Percentiles rank a stretch among this genome's conserved stretches.
Evolutionary conservation across 2,888 invertebrate species (phyloP).

Genomic region (Parapristionchus giblindavisi): DNA sequence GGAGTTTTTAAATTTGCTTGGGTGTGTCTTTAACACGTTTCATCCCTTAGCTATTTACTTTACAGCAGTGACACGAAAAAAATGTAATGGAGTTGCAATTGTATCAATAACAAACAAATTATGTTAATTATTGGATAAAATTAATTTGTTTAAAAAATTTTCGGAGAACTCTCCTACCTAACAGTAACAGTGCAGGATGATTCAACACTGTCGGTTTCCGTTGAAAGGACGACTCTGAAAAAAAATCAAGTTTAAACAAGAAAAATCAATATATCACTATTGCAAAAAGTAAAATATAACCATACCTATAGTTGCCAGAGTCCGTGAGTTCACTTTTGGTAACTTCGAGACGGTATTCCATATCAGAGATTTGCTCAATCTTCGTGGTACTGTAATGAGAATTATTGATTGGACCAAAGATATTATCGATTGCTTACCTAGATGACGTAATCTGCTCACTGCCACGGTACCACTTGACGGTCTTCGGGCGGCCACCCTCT

Average conservation of each 20-base stretch:
- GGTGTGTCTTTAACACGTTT: no score
- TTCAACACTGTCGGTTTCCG: conserved; percentile 61
- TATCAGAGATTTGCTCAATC: conserved; percentile 60
- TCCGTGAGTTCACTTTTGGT: conserved; percentile 51
- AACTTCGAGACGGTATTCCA: conserved; percentile 54
- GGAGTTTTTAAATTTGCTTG: no score
- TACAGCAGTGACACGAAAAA: background rate
- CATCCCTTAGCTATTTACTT: no score
- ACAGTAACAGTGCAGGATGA: conserved; percentile 54
- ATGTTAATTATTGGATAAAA: background rate
- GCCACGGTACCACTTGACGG: conserved; percentile 80
- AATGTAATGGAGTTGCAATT: background rate
- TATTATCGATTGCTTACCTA: background rate
- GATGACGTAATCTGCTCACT: conserved; percentile 72
- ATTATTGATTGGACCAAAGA: background rate
- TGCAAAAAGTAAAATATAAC: background rate
- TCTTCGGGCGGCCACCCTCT: conserved; percentile 81
- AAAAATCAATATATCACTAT: background rate
- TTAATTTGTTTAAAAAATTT: conserved; percentile 17
- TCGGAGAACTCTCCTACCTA: conserved; percentile 20
- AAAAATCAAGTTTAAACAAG: background rate
- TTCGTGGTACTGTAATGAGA: conserved; percentile 41
- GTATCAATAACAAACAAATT: background rate
- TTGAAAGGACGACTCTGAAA: conserved; percentile 60
- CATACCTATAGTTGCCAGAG: conserved; percentile 47